These are phyloP conservation scores for Odontesthes bonariensis DNA, from an alignment of 2,113 vertebrate species.

Conservation along the genomic window DNA sequence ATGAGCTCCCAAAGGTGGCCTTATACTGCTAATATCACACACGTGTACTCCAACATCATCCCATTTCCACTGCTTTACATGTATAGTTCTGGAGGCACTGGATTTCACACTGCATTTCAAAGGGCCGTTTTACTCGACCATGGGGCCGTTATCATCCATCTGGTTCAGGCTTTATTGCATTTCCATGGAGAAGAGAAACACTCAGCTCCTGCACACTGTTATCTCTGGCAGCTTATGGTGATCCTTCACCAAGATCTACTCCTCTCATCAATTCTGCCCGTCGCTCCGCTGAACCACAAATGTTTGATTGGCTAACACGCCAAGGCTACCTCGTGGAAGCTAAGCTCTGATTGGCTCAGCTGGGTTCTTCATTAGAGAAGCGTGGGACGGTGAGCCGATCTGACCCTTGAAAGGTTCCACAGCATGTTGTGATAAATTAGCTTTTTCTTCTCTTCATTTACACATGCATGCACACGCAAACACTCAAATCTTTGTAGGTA, in stretches of 20 bases:
- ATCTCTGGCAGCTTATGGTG: constrained; percentile 73
- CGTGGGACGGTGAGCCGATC: constrained; percentile 42
- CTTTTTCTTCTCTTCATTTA: constrained; percentile 46
- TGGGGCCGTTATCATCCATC: constrained; percentile 63
- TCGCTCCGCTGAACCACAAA: constrained; percentile 46
- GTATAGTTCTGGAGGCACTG: constrained; percentile 24
- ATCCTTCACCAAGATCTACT: constrained; percentile 76
- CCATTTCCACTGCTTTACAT: constrained; percentile 33
- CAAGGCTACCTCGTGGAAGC: constrained; percentile 37
- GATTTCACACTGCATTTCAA: constrained; percentile 67
- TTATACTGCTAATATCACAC: constrained; percentile 16
- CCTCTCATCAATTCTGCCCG: constrained; percentile 75
- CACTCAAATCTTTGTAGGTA: not conserved
- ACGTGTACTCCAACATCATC: constrained; percentile 40
- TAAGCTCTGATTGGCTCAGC: constrained; percentile 63
- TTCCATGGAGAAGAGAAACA: constrained; percentile 70
- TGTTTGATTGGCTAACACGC: constrained; percentile 52
- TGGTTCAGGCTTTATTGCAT: constrained; percentile 71
- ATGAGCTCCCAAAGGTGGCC: not conserved
- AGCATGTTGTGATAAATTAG: constrained; percentile 73
- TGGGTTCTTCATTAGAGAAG: constrained; percentile 71
- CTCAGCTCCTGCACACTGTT: constrained; percentile 53
- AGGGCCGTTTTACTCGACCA: constrained; percentile 45
- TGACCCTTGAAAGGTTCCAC: constrained; percentile 69
- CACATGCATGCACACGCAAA: constrained; percentile 12